Base-by-base conservation (phyloP, 2,888 invertebrate species). In the Ethmia dodecea region DNA sequence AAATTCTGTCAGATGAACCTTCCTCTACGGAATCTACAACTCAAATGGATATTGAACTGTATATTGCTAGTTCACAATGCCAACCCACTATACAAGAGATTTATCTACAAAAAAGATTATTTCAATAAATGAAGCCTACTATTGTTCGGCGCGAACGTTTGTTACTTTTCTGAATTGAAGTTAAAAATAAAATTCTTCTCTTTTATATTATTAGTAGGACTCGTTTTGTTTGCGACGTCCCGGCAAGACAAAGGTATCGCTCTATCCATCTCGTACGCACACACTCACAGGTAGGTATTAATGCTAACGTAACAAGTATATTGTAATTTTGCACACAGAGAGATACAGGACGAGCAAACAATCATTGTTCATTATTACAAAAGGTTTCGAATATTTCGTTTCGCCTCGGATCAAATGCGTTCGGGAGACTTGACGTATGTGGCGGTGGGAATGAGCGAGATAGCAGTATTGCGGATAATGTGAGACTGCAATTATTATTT, bases 281-380 rank as follows among this genome's bases (percentile, higher is more conserved):
- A 81, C 81, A 79, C 59, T 31, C 57, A 60, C 53, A 65, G 42
- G 70, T 53, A 65, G 42, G 70, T 64, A 72, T 73, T 78, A 78
- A 80, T 71, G 63, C 61, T 68, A 78, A 77, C 70, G 79, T 84
- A 80, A 81, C 80, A 81, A 84, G 78, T 77, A 78, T 78, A 86
- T 84, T 84, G 84, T 84, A 84, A 86, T 84, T 84, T 84, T 60
- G 80, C 83, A 80, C 83, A 86, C 84, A 84, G 83, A 86, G 54
- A 75, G 78, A 78, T 76, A 78, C 71, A 75, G 83, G 76, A 81
- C 81, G 78, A 71, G 77, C 84, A 83, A 84, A 86, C 83, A 84
- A 84, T 86, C 81, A 83, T 83, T 84, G 84, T 84, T 83, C 81
- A 83, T 86, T 84, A 80, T 81, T 79, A 86, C 83, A 86, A 86